phyloP scores from a whole-genome alignment of 2,113 vertebrate species.

The Mus pahari region DNA sequence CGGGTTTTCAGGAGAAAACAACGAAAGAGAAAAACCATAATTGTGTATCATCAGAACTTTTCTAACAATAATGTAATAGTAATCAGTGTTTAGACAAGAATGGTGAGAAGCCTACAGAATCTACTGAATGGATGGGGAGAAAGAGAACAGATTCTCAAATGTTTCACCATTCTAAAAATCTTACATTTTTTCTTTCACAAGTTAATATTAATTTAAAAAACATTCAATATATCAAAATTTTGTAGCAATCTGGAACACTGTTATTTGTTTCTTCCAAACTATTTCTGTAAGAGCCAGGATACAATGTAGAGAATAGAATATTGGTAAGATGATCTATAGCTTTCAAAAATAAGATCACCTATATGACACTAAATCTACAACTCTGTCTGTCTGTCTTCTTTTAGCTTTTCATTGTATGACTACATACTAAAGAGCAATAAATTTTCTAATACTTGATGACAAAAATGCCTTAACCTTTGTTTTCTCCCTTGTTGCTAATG shows the following conservation, averaged over 20 bases:
- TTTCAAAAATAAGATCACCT: slow-evolving; percentile 49
- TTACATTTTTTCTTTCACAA: slow-evolving; percentile 62
- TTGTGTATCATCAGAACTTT: slow-evolving; percentile 66
- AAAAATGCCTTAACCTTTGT: background rate
- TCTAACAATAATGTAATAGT: slow-evolving; percentile 34
- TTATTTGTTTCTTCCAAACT: slow-evolving; percentile 35
- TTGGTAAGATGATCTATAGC: background rate
- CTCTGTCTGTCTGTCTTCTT: background rate
- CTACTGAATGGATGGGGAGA: slow-evolving; percentile 70
- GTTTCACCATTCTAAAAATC: slow-evolving; percentile 71
- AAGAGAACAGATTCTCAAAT: background rate
- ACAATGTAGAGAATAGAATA: slow-evolving; percentile 19
- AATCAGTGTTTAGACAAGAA: slow-evolving; percentile 83
- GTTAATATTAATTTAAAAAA: slow-evolving; percentile 52
- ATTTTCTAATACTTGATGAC: background rate
- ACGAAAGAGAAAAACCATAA: slow-evolving; percentile 50
- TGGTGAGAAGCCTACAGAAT: slow-evolving; percentile 79
- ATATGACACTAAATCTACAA: slow-evolving; percentile 33
- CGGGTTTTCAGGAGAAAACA: background rate
- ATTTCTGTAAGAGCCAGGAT: slow-evolving; percentile 24
- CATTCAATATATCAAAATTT: slow-evolving; percentile 51
- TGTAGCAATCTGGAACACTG: background rate
- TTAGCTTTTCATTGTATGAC: background rate
- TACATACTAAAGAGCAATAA: background rate
- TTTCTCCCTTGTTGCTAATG: background rate